Evolutionary conservation across 2,888 invertebrate genomes (phyloP).

Genomic region (Luffia ferchaultella): DNA sequence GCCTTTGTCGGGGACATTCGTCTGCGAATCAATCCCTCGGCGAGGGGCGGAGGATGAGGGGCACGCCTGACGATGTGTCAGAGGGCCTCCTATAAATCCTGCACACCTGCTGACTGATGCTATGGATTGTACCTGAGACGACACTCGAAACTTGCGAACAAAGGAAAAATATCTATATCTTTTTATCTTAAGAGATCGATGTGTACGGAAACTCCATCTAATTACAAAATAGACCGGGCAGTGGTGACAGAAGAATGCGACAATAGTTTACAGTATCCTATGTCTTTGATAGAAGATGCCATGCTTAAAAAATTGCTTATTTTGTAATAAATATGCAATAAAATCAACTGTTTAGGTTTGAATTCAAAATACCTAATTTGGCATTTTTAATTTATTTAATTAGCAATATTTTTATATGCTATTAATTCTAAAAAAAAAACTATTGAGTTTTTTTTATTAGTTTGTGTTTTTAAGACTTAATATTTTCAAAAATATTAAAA

Average conservation of each 20-base stretch:
- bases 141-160: conserved; percentile 7
- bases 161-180: too few species aligned
- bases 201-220: background rate
- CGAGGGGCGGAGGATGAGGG: background rate
- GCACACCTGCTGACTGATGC: conserved; percentile 21
- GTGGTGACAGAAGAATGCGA: background rate
- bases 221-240: background rate
- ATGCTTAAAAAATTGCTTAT: too few species aligned
- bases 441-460: too few species aligned
- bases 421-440: too few species aligned
- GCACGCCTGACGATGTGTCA: background rate
- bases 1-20: conserved; percentile 53
- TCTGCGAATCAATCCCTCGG: conserved; percentile 18
- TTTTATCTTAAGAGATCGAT: background rate
- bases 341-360: too few species aligned
- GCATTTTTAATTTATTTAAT: too few species aligned
- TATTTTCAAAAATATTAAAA: too few species aligned
- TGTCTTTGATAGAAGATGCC: too few species aligned
- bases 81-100: conserved; percentile 23
- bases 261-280: background rate
- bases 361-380: too few species aligned
- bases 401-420: too few species aligned
- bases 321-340: too few species aligned
- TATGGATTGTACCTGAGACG: conserved; percentile 8
- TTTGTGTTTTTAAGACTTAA: too few species aligned